Conservation (phyloP, 2,888 invertebrate species). For the Beris morrisii region DNA sequence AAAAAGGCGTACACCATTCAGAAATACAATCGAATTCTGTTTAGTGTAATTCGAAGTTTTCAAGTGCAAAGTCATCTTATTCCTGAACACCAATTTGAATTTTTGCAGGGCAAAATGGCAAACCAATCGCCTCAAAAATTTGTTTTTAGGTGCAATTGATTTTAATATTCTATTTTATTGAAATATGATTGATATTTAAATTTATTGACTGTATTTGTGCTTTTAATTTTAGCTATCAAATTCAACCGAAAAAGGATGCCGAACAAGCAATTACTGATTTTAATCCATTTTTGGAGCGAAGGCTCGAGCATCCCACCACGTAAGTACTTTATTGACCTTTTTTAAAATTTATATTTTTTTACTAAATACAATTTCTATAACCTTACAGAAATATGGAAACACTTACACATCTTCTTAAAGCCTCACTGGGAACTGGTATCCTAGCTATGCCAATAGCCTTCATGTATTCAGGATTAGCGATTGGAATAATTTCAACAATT, state of each 20-base stretch:
- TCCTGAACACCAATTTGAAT: background rate
- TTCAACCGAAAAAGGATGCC: constrained; percentile 58
- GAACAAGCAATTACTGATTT: constrained; percentile 63
- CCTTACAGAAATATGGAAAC: constrained; percentile 82
- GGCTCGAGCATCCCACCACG: constrained; percentile 77
- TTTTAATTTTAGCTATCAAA: constrained; percentile 49
- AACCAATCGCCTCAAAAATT: background rate
- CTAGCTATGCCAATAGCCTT: constrained; percentile 93
- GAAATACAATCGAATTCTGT: background rate
- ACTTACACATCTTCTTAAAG: constrained; percentile 90
- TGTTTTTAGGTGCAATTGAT: constrained; percentile 15
- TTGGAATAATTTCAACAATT: constrained; percentile 82
- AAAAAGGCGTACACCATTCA: too few species aligned
- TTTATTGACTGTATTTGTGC: constrained; percentile 26
- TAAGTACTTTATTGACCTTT: constrained; percentile 60
- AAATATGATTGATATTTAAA: constrained; percentile 29
- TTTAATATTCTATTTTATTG: background rate
- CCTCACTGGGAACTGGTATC: constrained; percentile 95
- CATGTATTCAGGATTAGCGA: constrained; percentile 79
- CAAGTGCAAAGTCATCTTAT: background rate
- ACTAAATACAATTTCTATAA: constrained; percentile 26
- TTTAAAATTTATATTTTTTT: background rate
- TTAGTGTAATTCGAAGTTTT: constrained; percentile 9
- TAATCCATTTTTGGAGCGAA: constrained; percentile 75
- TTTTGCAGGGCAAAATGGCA: background rate